Conservation (phyloP, 2,888 invertebrate genomes). For the Apodemia hepburni region DNA sequence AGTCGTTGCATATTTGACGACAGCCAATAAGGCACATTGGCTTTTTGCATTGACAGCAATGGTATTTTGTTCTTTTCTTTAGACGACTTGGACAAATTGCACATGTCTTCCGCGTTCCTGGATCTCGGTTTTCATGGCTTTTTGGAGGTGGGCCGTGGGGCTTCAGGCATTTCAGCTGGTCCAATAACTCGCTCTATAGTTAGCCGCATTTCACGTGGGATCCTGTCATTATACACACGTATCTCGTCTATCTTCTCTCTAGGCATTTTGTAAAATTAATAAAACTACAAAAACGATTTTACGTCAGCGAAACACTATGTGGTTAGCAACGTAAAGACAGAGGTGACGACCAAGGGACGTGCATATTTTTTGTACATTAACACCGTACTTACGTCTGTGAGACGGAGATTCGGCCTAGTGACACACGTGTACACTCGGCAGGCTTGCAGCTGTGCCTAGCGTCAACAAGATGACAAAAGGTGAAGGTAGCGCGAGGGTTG, state of each 20-base stretch:
- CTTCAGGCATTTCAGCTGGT: neutral
- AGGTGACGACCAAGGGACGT: no score
- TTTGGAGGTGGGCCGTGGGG: neutral
- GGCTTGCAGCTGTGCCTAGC: no score
- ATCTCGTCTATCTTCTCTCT: neutral
- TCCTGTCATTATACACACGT: neutral
- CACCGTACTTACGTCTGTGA: no score
- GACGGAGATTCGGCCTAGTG: no score
- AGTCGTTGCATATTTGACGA: neutral
- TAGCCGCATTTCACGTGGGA: neutral
- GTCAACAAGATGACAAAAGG: no score
- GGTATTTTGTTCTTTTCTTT: neutral
- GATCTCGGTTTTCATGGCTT: slow-evolving; percentile 3
- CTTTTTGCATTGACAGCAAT: slow-evolving; percentile 1
- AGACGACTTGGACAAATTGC: neutral
- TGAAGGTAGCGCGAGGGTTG: no score
- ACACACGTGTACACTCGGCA: no score
- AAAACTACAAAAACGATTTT: no score
- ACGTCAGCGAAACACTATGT: no score
- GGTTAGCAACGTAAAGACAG: no score
- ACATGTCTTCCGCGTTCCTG: neutral
- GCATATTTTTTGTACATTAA: no score
- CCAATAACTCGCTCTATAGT: slow-evolving; percentile 9
- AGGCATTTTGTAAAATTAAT: no score
- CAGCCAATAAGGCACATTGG: slow-evolving; percentile 1